These are phyloP conservation scores for Cheilosia pagana DNA, from an alignment of 2,888 invertebrate genomes.

Conservation along the genomic window DNA sequence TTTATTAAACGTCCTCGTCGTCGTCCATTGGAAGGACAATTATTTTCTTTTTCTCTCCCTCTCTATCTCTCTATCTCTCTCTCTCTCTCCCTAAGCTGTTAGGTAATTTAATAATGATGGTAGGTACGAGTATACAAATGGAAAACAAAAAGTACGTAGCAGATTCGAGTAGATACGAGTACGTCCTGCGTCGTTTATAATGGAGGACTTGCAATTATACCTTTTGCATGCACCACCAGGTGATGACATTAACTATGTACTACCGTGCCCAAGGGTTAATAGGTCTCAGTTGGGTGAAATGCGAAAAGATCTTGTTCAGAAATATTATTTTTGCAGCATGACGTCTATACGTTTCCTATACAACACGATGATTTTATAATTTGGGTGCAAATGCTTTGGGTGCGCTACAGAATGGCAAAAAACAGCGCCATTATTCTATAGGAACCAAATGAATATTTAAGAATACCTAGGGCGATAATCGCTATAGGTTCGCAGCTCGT, in stretches of 20 bases:
- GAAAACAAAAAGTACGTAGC: constrained; percentile 32
- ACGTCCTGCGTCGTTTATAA: constrained; percentile 49
- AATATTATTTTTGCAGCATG: constrained; percentile 71
- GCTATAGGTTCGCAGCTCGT: constrained; percentile 60
- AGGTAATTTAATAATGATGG: constrained; percentile 66
- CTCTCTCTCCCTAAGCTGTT: constrained; percentile 50
- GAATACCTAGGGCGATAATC: constrained; percentile 68
- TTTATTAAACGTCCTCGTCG: constrained; percentile 34
- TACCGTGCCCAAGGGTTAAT: constrained; percentile 67
- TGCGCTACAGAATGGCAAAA: constrained; percentile 41
- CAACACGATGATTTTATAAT: constrained; percentile 58
- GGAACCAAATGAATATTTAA: constrained; percentile 19
- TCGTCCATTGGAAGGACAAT: constrained; percentile 47
- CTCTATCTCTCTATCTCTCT: constrained; percentile 25
- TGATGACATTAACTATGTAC: constrained; percentile 59
- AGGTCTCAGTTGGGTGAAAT: constrained; percentile 60
- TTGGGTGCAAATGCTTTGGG: constrained; percentile 72
- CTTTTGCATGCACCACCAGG: constrained; percentile 61
- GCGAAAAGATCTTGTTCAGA: constrained; percentile 50
- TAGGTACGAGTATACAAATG: constrained; percentile 39
- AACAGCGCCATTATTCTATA: constrained; percentile 29
- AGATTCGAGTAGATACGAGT: neutral
- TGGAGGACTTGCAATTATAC: constrained; percentile 66
- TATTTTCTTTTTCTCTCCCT: constrained; percentile 17
- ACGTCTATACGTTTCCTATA: constrained; percentile 40